These are phyloP conservation scores for Gerris lacustris DNA, from an alignment of 2,888 invertebrate genomes.

Conservation along the genomic window DNA sequence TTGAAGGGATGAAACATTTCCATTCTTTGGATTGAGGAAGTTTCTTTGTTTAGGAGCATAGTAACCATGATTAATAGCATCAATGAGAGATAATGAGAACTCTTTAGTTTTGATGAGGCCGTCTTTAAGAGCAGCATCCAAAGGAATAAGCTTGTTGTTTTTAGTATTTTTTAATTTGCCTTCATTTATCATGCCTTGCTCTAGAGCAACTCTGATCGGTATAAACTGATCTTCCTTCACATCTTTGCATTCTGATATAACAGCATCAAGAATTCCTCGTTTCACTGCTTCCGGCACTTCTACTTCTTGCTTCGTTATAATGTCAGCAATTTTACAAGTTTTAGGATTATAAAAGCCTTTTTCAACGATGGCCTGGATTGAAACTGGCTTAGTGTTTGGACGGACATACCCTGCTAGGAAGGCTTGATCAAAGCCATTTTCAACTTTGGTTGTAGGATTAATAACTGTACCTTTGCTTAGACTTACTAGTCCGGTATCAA, in stretches of 20 bases:
- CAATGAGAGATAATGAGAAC: constrained; percentile 57
- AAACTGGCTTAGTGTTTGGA: constrained; percentile 15
- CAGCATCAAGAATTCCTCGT: constrained; percentile 66
- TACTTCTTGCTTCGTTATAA: constrained; percentile 18
- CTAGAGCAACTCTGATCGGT: constrained; percentile 14
- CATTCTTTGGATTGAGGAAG: constrained; percentile 64
- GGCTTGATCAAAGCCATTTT: constrained; percentile 8
- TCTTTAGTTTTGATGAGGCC: constrained; percentile 43
- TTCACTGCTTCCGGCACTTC: constrained; percentile 64
- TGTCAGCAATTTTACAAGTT: constrained; percentile 14
- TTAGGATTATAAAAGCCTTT: constrained; percentile 10
- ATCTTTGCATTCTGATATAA: constrained; percentile 68
- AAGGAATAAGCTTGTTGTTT: constrained; percentile 40
- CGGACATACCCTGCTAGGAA: constrained; percentile 16
- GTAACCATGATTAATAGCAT: constrained; percentile 62
- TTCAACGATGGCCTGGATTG: constrained; percentile 16
- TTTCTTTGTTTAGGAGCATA: constrained; percentile 60
- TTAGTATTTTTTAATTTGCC: constrained; percentile 15
- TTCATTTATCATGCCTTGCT: constrained; percentile 15
- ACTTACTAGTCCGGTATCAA: constrained; percentile 65
- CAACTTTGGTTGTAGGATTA: constrained; percentile 5
- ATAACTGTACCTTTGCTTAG: constrained; percentile 47
- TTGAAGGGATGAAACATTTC: constrained; percentile 57
- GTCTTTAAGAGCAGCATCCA: constrained; percentile 47
- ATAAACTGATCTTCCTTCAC: constrained; percentile 12